A percentile compares a stretch with the other conserved stretches of the same genome.
Conservation (phyloP, 2,797 vertebrate species). For the Smutsia temminckii region DNA sequence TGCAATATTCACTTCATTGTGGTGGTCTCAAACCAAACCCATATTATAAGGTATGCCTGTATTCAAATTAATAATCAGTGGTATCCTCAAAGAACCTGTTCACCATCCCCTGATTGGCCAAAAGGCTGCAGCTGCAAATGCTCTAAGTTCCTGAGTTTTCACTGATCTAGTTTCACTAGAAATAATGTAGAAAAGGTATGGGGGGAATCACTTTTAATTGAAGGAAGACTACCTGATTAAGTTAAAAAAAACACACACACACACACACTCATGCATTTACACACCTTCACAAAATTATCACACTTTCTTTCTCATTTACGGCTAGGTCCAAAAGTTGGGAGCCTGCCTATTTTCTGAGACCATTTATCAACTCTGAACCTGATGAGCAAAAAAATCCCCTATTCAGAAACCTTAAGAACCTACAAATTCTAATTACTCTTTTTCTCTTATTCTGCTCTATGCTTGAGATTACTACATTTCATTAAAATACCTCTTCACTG, state of each 20-base stretch:
- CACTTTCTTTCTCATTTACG: slow-evolving; percentile 80
- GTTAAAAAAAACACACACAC: neutral
- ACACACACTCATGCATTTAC: neutral
- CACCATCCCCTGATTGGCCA: neutral
- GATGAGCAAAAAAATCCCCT: slow-evolving; percentile 70
- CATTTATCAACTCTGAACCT: slow-evolving; percentile 76
- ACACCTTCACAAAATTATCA: neutral
- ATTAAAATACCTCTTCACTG: slow-evolving; percentile 72
- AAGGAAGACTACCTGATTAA: slow-evolving; percentile 13
- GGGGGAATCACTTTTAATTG: neutral
- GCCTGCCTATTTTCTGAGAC: slow-evolving; percentile 74
- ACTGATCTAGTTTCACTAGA: slow-evolving; percentile 12
- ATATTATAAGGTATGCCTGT: too few species aligned
- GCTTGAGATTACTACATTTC: slow-evolving; percentile 78
- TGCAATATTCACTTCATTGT: too few species aligned
- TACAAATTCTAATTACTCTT: slow-evolving; percentile 82
- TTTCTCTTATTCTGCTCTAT: slow-evolving; percentile 78
- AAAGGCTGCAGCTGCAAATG: neutral
- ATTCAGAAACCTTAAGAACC: slow-evolving; percentile 68
- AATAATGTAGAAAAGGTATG: neutral
- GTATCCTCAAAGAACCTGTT: neutral
- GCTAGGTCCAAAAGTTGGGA: slow-evolving; percentile 80
- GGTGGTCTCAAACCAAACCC: too few species aligned
- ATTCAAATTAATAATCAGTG: neutral
- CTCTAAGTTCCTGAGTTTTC: neutral